Base-by-base conservation (phyloP, 2,113 vertebrate genomes). In the Triplophysa siluroides region DNA sequence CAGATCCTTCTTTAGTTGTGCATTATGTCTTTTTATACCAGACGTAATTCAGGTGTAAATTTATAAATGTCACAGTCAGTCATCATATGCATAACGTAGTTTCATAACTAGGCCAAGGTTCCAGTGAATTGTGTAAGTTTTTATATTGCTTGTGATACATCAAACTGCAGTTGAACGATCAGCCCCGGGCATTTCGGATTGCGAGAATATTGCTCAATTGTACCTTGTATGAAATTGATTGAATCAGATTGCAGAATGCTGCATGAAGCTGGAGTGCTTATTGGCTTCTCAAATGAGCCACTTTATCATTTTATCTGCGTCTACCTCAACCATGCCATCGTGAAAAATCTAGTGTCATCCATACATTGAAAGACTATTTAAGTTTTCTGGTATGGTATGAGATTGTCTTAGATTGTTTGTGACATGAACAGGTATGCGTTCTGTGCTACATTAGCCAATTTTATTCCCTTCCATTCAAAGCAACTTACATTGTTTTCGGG, bases 251-350 rank as follows among this genome's bases (percentile, higher is more conserved):
- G 29, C 68, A 81, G 79, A 56, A 81, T 68, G 79, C 76, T 81
- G 80, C 62, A 68, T 64, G 68, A 80, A 61, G 54, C 65, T 77
- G 50, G 60, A 72, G 75, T 75, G 79, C 64, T 78, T 84, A 84
- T 84, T 84, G 83, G 76, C 78, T 84, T 84, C 79, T 78, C 18
- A 78, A 81, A 81, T 84, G 75, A 81, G 79, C 63, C 64, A 81
- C 83, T 78, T 73, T 80, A 74, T 80, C 79, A 80, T 74, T 60
- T 72, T 80, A 80, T 75, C 70, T 45, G 47, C 24, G 60, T 50
- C 29, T 50, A 65, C 50, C 70, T 75, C 61, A 26, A 75, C 50
- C 52, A 18, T 43, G 69, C 45, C 63, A 75, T 78, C 76, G 63
- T 70, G 76, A 84, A 76, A 70, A 78, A 75, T 73, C 73, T 76